Evolutionary conservation across 2,888 invertebrate genomes (phyloP), one percentile per base, ranked within the genome.

Genomic region (Stegana nigrithorax): DNA sequence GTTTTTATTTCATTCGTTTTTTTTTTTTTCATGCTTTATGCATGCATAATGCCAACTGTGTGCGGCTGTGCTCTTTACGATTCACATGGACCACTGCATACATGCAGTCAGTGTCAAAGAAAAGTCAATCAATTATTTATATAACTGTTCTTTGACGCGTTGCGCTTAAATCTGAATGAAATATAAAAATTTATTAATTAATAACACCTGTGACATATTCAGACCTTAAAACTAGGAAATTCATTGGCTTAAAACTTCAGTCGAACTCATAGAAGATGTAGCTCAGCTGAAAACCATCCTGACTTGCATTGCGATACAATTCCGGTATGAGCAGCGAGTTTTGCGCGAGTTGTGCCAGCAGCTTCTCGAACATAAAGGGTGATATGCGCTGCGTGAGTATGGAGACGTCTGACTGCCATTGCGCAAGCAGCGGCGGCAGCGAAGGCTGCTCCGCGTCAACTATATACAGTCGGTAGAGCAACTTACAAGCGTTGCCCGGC

Each of bases 221-320:
- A n/a, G 17, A 3, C 19, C 19, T 14, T 10, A 8, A 12, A 19
- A 19, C 10, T 14, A 42, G 19, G 17, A 42, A 2, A 8, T 3
- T 42, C 12, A 4, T 27, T 7, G 23, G 42, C n/a, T 10, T 56
- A 58, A 3, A 51, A 6, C 44, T 80, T 19, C 5, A 14, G n/a
- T n/a, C n/a, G n/a, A n/a, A n/a, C 14, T 60, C 78, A 61, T 79
- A 84, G 59, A 83, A 84, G 27, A 84, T 75, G 60, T 84, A 85
- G 39, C 76, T 82, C 2, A 80, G 64, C 59, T 65, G 65, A 56
- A 84, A 80, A 27, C 73, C 67, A 67, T 84, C 81, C 10, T 71
- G 63, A 23, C 47, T 42, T 8, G 67, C 73, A 29, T 74, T 69
- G 27, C 74, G 71, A 59, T 84, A 73, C 64, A 75, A 71, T 62